Base-by-base conservation (phyloP, 1,140 invertebrate species). In the Procambarus virginalis region DNA sequence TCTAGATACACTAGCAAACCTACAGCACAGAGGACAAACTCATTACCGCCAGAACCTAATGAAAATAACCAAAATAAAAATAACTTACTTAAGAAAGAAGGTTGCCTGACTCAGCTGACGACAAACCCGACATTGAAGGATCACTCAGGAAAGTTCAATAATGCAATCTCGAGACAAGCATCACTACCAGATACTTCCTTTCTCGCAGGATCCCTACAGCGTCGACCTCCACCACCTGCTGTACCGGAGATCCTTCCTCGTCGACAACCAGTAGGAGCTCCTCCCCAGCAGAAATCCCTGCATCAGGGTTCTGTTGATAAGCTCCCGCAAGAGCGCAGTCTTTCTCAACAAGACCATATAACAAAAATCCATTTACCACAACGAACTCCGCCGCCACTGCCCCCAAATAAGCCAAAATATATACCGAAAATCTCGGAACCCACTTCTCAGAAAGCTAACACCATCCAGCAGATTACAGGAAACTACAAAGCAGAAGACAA, bases 401-500 rank as follows among this genome's bases (percentile, higher is more conserved):
- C 70, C 17, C 86, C 86, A 34, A 88, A 75, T 55, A 81, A 81
- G 75, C 60, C 76, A 10, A 80, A 81, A 60, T 73, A 81, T 10
- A 81, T 14, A 75, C 58, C 58, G 48, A 45, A 22, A 9, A 51
- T 46, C 3, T 85, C 84, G 4, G 14, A 48, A 12, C 9, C 17
- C 22, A 55, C 83, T 84, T 48, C 68, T 22, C 20, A 14, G 45
- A 51, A n/a, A 84, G 70, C 46, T 49, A 55, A 84, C 20, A 51
- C 17, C n/a, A 3, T 9, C 55, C 45, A 22, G 6, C 20, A 70
- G 55, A 75, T 46, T 22, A 84, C 51, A 34, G 9, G 22, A 5
- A 49, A 84, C 48, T 51, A 48, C 9, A 22, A 10, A 0, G 20
- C 14, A 17, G 14, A n/a, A 17, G 17, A 68, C 64, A 68, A n/a